phyloP scores from a whole-genome alignment of 2,888 invertebrate genomes.

The Ametastegia equiseti region DNA sequence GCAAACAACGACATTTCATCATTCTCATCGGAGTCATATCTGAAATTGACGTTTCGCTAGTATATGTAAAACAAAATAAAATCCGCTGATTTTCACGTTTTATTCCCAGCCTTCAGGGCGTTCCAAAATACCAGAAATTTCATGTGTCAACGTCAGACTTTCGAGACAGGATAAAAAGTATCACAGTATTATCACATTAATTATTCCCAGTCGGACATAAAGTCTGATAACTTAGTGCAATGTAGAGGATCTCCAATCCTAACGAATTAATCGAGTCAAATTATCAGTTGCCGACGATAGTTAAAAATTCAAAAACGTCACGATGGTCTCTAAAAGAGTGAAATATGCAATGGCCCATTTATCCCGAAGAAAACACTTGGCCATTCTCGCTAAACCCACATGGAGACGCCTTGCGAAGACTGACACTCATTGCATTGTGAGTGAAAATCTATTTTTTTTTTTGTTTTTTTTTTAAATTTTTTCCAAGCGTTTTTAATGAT shows the following conservation, averaged over 20 bases:
- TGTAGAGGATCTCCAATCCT: neutral
- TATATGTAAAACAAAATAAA: constrained; percentile 2
- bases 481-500: neutral
- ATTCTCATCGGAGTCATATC: neutral
- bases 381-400: constrained; percentile 63
- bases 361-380: constrained; percentile 61
- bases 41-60: neutral
- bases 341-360: constrained; percentile 68
- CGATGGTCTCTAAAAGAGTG: constrained; percentile 64
- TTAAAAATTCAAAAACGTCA: constrained; percentile 11
- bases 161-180: neutral
- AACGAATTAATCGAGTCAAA: constrained; percentile 2
- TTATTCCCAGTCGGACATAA: neutral
- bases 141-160: neutral
- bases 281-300: constrained; percentile 6
- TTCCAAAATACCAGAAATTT: constrained; percentile 9
- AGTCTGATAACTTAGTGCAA: neutral
- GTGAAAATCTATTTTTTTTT: neutral
- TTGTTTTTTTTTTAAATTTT: neutral
- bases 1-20: neutral
- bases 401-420: constrained; percentile 60
- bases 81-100: neutral
- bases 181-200: neutral
- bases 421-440: constrained; percentile 37
- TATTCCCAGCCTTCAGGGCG: neutral